These are phyloP conservation scores for Scaptomyza pallida DNA, from an alignment of 1,140 invertebrate genomes.

Conservation along the genomic window DNA sequence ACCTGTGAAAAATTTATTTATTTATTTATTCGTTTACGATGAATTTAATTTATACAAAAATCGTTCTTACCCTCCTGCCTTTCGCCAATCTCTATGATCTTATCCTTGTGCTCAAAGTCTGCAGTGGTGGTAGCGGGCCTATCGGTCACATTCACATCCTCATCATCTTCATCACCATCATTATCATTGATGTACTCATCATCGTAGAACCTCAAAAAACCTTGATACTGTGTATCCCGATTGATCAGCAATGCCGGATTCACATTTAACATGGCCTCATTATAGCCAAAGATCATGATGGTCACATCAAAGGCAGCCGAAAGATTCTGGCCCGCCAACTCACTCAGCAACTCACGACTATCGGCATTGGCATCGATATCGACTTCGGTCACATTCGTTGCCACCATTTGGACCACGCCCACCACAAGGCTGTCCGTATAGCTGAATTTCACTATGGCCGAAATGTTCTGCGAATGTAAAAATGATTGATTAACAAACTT, in stretches of 20 bases:
- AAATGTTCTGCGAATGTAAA: conserved; percentile 62
- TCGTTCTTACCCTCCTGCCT: conserved; percentile 56
- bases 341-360: neutral
- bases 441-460: conserved; percentile 73
- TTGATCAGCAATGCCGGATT: conserved; percentile 58
- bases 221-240: conserved; percentile 60
- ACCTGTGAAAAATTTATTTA: conserved; percentile 36
- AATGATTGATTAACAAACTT: neutral
- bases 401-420: conserved; percentile 52
- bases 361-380: neutral
- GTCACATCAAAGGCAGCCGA: conserved; percentile 55
- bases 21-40: neutral
- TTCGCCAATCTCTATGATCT: conserved; percentile 63
- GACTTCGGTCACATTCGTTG: conserved; percentile 23
- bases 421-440: conserved; percentile 59
- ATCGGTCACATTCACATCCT: conserved; percentile 2
- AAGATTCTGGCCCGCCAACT: neutral
- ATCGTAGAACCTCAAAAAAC: conserved; percentile 36
- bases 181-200: conserved; percentile 6
- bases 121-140: neutral
- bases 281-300: conserved; percentile 69
- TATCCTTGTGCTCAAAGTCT: conserved; percentile 48
- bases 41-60: neutral
- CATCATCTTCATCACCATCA: conserved; percentile 6
- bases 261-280: conserved; percentile 41